A percentile compares a stretch with the other conserved stretches of the same genome.
phyloP scores from a whole-genome alignment of 92 coral and sea anemone species.

The Metridium senile region DNA sequence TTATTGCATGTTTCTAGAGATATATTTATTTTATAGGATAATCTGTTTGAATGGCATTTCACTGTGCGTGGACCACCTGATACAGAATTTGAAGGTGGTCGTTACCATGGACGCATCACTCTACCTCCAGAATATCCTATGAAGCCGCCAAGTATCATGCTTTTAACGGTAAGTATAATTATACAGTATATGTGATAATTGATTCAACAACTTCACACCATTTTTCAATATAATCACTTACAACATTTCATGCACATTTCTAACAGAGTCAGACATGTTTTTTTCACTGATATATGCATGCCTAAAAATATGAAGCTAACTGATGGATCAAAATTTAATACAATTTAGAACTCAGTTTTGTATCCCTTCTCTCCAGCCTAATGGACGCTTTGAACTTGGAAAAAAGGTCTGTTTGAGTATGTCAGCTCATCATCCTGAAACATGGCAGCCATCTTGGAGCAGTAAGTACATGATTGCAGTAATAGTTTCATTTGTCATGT shows the following conservation, averaged over 20 bases:
- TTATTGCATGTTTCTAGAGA: too few relatives aligned
- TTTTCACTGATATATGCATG: too few relatives aligned
- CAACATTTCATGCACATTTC: too few relatives aligned
- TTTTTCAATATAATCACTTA: too few relatives aligned
- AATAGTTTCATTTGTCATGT: not conserved
- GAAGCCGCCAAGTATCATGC: conserved; percentile 99
- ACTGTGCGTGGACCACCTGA: conserved; percentile 98
- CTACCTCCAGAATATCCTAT: conserved; percentile 98
- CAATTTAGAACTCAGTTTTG: too few relatives aligned
- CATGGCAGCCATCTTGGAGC: conserved; percentile 99
- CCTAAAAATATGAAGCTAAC: too few relatives aligned
- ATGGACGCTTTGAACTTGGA: conserved; percentile 95
- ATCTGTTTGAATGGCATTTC: conserved; percentile 99
- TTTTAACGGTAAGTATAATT: conserved; percentile 73
- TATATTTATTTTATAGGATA: conserved; percentile 62
- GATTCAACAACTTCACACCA: too few relatives aligned
- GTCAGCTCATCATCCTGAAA: conserved; percentile 99
- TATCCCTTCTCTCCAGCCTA: too few relatives aligned
- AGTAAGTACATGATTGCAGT: conserved; percentile 80
- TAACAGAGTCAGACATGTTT: not conserved
- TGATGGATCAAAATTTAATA: too few relatives aligned
- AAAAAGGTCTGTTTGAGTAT: conserved; percentile 95
- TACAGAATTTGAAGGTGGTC: conserved; percentile 97
- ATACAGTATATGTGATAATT: not conserved
- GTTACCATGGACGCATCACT: conserved; percentile 95